Evolutionary conservation across 2,888 invertebrate genomes (phyloP), one percentile per base, ranked within the genome.

Genomic region (Dromius quadrimaculatus): DNA sequence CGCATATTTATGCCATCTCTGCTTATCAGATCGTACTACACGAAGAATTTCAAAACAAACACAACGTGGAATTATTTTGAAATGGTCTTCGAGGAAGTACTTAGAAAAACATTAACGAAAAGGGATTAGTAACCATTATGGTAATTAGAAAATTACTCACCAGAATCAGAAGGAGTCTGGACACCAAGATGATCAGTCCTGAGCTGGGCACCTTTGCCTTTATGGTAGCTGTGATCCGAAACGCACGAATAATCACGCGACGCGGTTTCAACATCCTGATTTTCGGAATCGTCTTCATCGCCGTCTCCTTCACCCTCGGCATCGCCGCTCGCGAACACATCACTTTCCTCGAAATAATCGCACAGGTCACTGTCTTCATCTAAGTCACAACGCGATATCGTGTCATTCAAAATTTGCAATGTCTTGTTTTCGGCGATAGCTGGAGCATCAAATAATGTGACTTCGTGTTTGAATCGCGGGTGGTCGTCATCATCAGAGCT

Each of bases 91-190:
- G 17, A 54, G 15, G 50, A 54, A 54, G 28, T 28, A 15, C 28
- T 54, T 15, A 5, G 28, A 54, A 54, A 28, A 54, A 28, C 50
- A 54, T 54, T 54, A 54, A 28, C 15, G 5, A 50, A 50, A 50
- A 28, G 2, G 28, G 28, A 54, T 54, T 54, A 28, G 13, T 32
- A 32, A 54, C 50, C 17, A 38, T 38, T 38, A 38, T 5, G 28
- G 3, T 5, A 5, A 28, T 3, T 3, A 28, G 28, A 28, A 28
- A 28, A 28, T 28, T 28, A 87, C 90, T 91, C 85, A 89, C 95
- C 94, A 74, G 95, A 94, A 87, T 95, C 95, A 41, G 95, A 94
- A 68, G 95, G 94, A 74, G 95, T 94, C 79, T 93, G 93, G 20
- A 93, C 88, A 75, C 92, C 93, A 62, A 92, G 87, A 76, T 86